Percentiles rank a stretch among this genome's conserved stretches.
These are phyloP conservation scores for Malacosoma neustria DNA, from an alignment of 2,888 invertebrate genomes.

Conservation along the genomic window DNA sequence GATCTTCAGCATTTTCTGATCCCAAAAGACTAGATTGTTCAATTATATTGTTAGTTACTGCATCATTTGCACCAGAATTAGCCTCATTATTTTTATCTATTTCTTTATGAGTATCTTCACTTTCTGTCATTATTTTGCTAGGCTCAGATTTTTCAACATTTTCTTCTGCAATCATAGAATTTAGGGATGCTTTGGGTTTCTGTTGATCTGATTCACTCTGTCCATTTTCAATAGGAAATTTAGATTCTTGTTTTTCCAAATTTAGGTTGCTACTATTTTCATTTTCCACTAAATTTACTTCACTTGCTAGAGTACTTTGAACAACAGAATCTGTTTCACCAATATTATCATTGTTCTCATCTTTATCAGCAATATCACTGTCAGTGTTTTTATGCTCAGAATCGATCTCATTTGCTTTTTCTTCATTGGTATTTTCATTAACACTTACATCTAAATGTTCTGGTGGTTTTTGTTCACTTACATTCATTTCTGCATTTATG, in stretches of 20 bases:
- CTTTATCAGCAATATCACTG: conserved; percentile 2
- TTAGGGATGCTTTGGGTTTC: no score
- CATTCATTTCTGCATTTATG: conserved; percentile 11
- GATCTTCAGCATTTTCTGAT: no score
- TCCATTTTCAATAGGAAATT: no score
- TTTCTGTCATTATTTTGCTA: not conserved
- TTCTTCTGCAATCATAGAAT: no score
- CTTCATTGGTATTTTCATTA: not conserved
- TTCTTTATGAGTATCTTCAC: not conserved
- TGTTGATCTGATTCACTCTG: no score
- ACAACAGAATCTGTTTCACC: conserved; percentile 1
- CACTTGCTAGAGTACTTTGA: no score
- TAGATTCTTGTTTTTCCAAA: no score
- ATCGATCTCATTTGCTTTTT: conserved; percentile 5
- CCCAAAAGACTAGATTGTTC: no score
- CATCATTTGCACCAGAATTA: not conserved
- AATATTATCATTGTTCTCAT: conserved; percentile 2
- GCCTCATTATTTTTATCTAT: not conserved
- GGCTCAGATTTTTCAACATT: not conserved
- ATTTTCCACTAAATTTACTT: no score
- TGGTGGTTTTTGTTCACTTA: conserved; percentile 7
- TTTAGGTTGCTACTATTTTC: no score
- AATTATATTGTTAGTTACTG: conserved; percentile 3
- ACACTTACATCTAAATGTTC: conserved; percentile 2
- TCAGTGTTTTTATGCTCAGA: conserved; percentile 1